phyloP scores from a whole-genome alignment of 2,888 invertebrate species.

The Mantis religiosa region DNA sequence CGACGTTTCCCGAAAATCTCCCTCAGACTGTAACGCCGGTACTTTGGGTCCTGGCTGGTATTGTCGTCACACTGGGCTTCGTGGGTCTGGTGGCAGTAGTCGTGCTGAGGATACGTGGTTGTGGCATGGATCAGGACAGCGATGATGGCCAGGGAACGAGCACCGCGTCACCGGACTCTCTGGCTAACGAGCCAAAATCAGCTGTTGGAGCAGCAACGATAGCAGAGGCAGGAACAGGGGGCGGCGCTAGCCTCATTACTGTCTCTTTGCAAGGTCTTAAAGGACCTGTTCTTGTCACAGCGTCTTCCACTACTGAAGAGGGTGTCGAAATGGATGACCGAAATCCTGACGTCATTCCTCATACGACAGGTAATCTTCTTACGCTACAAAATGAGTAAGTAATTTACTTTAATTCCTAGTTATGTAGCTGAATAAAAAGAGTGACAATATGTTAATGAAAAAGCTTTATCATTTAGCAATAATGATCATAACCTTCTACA shows the following conservation, averaged over 20 bases:
- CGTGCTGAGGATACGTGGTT: conserved; percentile 4
- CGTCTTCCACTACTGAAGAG: conserved; percentile 4
- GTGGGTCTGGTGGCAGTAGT: conserved; percentile 20
- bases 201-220: conserved; percentile 31
- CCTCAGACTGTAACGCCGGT: conserved; percentile 23
- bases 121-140: neutral
- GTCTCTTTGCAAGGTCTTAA: conserved; percentile 15
- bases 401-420: too few relatives aligned
- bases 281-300: neutral
- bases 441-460: too few relatives aligned
- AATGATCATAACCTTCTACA: too few relatives aligned
- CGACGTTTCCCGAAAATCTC: conserved; percentile 12
- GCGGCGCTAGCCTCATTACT: conserved; percentile 1
- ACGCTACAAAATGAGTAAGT: too few relatives aligned
- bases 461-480: too few relatives aligned
- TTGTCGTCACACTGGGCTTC: conserved; percentile 22
- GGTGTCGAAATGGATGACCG: conserved; percentile 20
- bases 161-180: conserved; percentile 32
- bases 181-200: conserved; percentile 21
- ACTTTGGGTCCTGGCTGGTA: conserved; percentile 27
- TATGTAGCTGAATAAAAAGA: too few relatives aligned
- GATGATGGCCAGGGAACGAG: conserved; percentile 18
- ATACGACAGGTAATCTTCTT: conserved; percentile 19
- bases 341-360: conserved; percentile 30
- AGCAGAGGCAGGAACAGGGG: neutral